phyloP scores from a whole-genome alignment of 2,888 invertebrate genomes.

The Corythucha ciliata region DNA sequence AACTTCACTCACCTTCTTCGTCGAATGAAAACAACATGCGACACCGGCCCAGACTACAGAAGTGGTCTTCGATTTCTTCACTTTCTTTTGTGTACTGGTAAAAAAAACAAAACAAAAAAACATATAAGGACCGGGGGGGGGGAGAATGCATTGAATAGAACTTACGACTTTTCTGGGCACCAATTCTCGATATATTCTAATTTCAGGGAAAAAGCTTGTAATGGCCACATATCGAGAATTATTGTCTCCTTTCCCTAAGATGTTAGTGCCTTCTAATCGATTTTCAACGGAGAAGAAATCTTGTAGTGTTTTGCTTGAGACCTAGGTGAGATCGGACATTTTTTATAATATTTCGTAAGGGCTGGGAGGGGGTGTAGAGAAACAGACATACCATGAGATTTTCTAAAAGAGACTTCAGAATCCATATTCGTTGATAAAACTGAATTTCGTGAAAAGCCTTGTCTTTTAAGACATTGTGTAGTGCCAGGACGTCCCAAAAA shows the following conservation, averaged over 20 bases:
- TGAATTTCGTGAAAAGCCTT: slow-evolving; percentile 39
- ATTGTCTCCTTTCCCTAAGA: slow-evolving; percentile 1
- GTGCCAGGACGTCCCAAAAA: too few species aligned
- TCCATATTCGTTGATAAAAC: slow-evolving; percentile 46
- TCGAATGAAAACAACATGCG: too few species aligned
- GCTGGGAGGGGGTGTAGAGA: slow-evolving; percentile 32
- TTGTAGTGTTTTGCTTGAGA: slow-evolving; percentile 46
- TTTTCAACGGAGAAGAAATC: slow-evolving; percentile 33
- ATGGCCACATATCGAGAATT: slow-evolving; percentile 45
- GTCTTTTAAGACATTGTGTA: neutral
- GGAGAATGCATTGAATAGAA: neutral
- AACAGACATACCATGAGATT: slow-evolving; percentile 31
- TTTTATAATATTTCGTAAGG: slow-evolving; percentile 45
- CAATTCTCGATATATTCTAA: slow-evolving; percentile 32
- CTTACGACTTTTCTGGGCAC: slow-evolving; percentile 15
- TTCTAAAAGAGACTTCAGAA: slow-evolving; percentile 50
- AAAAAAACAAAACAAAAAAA: neutral
- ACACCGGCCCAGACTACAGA: neutral
- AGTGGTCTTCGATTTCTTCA: neutral
- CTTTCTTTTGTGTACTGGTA: slow-evolving; percentile 4
- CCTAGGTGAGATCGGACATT: too few species aligned
- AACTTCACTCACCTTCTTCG: too few species aligned
- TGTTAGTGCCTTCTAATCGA: neutral
- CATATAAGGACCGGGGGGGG: neutral
- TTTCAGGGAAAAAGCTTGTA: slow-evolving; percentile 38